Evolutionary conservation across 2,888 invertebrate genomes (phyloP).

Genomic region (Listrodromus nycthemerus): DNA sequence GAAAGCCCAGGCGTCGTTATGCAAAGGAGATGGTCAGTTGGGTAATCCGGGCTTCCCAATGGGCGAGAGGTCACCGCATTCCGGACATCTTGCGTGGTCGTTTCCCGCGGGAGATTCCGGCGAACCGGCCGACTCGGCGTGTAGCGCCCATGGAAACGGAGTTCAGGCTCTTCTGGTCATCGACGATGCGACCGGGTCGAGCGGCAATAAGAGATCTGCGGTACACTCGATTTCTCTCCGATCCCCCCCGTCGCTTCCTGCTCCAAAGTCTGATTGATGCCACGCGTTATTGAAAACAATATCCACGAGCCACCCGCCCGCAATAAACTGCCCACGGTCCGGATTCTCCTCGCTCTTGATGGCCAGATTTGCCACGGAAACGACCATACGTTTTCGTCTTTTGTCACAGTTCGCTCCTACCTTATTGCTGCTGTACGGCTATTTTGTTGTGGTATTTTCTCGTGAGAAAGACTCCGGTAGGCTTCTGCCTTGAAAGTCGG

Average conservation of each 20-base stretch:
- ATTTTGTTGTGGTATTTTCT: conserved; percentile 10
- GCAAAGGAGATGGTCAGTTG: conserved; percentile 84
- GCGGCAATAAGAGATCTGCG: background rate
- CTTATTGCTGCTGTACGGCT: conserved; percentile 24
- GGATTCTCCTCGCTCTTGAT: conserved; percentile 38
- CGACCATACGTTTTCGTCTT: conserved; percentile 49
- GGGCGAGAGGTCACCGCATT: conserved; percentile 79
- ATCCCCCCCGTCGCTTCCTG: conserved; percentile 4
- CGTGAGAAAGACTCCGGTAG: background rate
- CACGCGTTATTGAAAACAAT: conserved; percentile 83
- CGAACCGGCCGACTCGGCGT: conserved; percentile 43
- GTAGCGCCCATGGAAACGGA: conserved; percentile 15
- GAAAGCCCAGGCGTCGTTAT: conserved; percentile 79
- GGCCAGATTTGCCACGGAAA: conserved; percentile 51
- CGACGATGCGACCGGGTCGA: conserved; percentile 3
- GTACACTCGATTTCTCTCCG: background rate
- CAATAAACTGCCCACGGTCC: conserved; percentile 72
- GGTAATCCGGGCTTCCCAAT: conserved; percentile 79
- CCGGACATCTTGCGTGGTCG: conserved; percentile 81
- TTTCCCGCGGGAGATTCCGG: conserved; percentile 73
- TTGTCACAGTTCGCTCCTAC: background rate
- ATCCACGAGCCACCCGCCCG: conserved; percentile 72
- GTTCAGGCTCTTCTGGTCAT: conserved; percentile 10
- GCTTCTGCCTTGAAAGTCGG: too few species aligned
- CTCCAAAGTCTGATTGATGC: conserved; percentile 82